These are phyloP conservation scores for Myiozetetes cayanensis DNA, from an alignment of 2,113 vertebrate species.

Conservation along the genomic window DNA sequence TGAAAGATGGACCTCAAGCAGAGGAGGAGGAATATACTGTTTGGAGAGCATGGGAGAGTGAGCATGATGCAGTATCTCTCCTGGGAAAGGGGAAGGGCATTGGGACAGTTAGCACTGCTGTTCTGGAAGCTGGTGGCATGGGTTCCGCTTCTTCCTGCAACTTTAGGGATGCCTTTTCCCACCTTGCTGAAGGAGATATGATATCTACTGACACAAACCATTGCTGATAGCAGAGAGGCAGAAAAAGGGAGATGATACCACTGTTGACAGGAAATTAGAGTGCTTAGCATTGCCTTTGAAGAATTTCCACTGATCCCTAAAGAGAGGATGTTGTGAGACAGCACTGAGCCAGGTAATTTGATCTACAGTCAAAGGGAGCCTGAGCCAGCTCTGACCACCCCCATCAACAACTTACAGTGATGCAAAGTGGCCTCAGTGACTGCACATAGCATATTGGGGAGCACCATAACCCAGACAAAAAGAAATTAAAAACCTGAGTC, in stretches of 20 bases:
- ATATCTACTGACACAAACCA: accelerated
- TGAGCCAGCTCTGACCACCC: neutral
- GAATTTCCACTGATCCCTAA: neutral
- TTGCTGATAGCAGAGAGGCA: neutral
- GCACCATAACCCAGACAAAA: neutral
- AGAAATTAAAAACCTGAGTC: neutral
- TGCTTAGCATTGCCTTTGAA: neutral
- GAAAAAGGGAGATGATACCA: neutral
- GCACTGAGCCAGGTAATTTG: neutral
- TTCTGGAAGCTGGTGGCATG: neutral
- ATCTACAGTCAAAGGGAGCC: neutral
- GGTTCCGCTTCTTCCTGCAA: neutral
- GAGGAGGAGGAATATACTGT: neutral
- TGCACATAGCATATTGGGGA: neutral
- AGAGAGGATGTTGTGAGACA: accelerated
- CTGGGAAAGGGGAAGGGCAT: neutral
- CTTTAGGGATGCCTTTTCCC: neutral
- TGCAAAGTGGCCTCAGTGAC: neutral
- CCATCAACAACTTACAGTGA: neutral
- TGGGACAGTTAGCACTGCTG: neutral
- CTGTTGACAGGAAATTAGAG: neutral
- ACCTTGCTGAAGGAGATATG: neutral
- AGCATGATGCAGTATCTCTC: neutral
- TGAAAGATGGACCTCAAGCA: neutral
- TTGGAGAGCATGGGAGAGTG: neutral